Evolutionary conservation across 2,797 vertebrate genomes (phyloP).

Genomic region (Microctenopoma lineatum): DNA sequence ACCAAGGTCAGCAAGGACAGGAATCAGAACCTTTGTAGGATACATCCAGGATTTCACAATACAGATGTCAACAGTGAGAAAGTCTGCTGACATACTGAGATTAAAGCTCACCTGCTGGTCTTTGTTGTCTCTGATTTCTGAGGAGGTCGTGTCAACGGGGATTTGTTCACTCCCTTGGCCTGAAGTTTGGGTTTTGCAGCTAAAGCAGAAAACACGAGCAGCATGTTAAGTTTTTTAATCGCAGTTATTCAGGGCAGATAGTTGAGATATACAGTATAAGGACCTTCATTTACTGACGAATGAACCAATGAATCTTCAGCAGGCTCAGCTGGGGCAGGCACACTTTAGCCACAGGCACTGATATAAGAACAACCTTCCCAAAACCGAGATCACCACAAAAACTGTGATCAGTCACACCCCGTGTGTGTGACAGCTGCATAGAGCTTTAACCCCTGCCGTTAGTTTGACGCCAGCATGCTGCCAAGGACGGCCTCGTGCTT

Average conservation of each 20-base stretch:
- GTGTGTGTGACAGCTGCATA: slow-evolving; percentile 34
- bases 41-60: background rate
- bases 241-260: background rate
- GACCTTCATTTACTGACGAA: background rate
- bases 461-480: slow-evolving; percentile 34
- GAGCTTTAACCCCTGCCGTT: slow-evolving; percentile 45
- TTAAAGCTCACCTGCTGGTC: slow-evolving; percentile 77
- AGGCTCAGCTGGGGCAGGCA: slow-evolving; percentile 40
- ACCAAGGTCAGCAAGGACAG: background rate
- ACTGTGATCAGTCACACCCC: slow-evolving; percentile 47
- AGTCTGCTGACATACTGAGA: background rate
- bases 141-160: slow-evolving; percentile 71
- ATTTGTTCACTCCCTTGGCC: slow-evolving; percentile 72
- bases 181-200: slow-evolving; percentile 78
- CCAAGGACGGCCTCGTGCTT: slow-evolving; percentile 23
- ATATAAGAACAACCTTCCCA: slow-evolving; percentile 24
- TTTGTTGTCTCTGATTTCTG: slow-evolving; percentile 77
- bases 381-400: slow-evolving; percentile 23
- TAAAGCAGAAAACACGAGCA: slow-evolving; percentile 53
- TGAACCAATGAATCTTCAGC: background rate
- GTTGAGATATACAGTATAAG: background rate
- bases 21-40: background rate
- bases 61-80: background rate
- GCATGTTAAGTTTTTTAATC: slow-evolving; percentile 1
- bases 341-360: slow-evolving; percentile 12